Conservation (phyloP, 2,888 invertebrate genomes). For the Drosophila aldrichi region DNA sequence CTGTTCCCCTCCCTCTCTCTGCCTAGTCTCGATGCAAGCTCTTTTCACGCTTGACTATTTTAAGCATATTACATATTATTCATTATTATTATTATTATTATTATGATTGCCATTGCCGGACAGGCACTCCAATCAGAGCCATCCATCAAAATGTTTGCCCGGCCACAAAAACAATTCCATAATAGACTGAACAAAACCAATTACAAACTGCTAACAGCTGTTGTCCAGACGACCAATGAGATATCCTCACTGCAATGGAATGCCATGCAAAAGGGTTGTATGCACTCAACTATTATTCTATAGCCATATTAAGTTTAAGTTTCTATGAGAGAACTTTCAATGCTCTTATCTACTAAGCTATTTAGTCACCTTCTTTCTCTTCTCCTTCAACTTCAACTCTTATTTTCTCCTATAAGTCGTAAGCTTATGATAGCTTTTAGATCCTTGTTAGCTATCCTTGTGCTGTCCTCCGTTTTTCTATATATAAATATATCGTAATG, state of each 20-base stretch:
- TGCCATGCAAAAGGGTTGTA: neutral
- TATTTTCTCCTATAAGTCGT: neutral
- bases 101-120: slow-evolving; percentile 27
- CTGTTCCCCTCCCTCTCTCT: too few species aligned
- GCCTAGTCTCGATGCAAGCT: neutral
- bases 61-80: slow-evolving; percentile 61
- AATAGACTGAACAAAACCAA: slow-evolving; percentile 37
- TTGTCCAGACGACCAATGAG: neutral
- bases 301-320: neutral
- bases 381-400: neutral
- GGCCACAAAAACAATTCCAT: slow-evolving; percentile 26
- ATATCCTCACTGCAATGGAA: neutral
- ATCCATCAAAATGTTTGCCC: slow-evolving; percentile 54
- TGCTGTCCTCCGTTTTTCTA: neutral
- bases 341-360: neutral
- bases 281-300: too few species aligned
- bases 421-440: neutral
- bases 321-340: neutral
- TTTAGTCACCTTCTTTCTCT: too few species aligned
- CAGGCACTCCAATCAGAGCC: slow-evolving; percentile 20
- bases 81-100: slow-evolving; percentile 46
- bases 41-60: slow-evolving; percentile 57
- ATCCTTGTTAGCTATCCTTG: neutral
- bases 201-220: slow-evolving; percentile 27
- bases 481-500: too few species aligned